Conservation (phyloP, 2,797 vertebrate genomes). For the Crenichthys baileyi region DNA sequence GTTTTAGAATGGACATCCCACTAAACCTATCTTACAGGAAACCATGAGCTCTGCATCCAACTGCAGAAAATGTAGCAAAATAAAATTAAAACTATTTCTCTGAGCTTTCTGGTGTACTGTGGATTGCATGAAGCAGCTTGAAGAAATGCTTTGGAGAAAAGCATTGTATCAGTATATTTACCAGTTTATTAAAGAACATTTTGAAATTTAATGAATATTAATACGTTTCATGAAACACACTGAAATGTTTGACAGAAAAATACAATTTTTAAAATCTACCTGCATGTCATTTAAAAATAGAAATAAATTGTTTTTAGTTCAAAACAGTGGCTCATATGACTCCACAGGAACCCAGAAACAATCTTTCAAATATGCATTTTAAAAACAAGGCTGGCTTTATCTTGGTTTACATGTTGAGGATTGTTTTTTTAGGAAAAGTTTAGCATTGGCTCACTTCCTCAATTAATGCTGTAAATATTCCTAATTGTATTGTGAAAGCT, state of each 20-base stretch:
- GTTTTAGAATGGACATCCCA: conserved; percentile 26
- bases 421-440: background rate
- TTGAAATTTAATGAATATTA: background rate
- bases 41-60: conserved; percentile 18
- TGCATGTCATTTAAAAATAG: no score
- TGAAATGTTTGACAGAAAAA: no score
- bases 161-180: background rate
- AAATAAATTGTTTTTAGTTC: no score
- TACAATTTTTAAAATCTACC: no score
- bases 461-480: background rate
- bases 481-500: background rate
- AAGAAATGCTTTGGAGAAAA: no score
- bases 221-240: background rate
- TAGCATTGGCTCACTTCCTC: no score
- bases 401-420: background rate
- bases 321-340: background rate
- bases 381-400: background rate
- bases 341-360: background rate
- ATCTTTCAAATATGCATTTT: background rate
- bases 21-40: conserved; percentile 26
- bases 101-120: background rate
- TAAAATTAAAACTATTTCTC: conserved; percentile 39
- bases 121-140: no score
- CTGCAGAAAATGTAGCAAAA: conserved; percentile 22
- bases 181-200: background rate